Percentiles rank a stretch among this genome's conserved stretches.
Evolutionary conservation across 2,113 vertebrate species (phyloP).

Genomic region (Psilopogon haemacephalus): DNA sequence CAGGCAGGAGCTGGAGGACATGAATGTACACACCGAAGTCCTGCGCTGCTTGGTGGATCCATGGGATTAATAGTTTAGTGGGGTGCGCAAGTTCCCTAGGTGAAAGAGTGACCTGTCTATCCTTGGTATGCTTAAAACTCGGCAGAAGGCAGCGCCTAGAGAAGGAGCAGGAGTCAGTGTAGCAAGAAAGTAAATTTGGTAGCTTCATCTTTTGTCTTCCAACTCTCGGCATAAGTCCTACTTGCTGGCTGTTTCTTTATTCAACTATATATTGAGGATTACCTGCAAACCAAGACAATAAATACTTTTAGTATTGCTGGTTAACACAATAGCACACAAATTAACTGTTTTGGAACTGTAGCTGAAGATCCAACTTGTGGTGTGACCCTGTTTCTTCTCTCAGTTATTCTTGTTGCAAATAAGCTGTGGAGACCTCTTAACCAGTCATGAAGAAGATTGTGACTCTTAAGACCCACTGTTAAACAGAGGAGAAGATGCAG

Average conservation of each 20-base stretch:
- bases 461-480: not conserved
- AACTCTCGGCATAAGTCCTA: not conserved
- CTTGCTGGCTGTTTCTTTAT: not conserved
- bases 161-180: not conserved
- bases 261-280: not conserved
- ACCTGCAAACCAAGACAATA: not conserved
- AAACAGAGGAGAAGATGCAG: not conserved
- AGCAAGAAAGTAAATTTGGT: not conserved
- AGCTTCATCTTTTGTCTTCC: not conserved
- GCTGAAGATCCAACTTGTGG: not conserved
- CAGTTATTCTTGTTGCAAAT: not conserved
- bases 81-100: not conserved
- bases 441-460: not conserved
- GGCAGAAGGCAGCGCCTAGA: not conserved
- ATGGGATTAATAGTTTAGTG: not conserved
- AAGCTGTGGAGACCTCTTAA: not conserved
- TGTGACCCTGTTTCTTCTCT: not conserved
- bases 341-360: not conserved
- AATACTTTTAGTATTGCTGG: not conserved
- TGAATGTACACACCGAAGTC: fast-evolving
- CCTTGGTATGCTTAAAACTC: not conserved
- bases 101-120: not conserved
- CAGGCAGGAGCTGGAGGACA: not conserved
- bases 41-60: not conserved
- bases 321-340: not conserved